phyloP scores from a whole-genome alignment of 2,113 vertebrate species.

The Verasper variegatus region DNA sequence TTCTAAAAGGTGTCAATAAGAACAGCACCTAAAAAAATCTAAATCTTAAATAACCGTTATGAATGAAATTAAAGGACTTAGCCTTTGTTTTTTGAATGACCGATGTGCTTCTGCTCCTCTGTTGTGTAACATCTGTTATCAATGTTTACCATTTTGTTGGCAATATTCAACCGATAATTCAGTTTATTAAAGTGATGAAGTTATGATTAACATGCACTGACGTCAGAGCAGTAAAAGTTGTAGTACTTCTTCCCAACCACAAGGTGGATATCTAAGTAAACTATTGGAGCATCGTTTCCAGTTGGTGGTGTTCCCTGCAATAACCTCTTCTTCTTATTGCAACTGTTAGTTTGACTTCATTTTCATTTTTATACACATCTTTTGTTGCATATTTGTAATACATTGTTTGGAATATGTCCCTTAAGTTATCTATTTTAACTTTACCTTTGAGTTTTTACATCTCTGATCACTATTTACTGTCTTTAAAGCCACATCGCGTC shows the following conservation, averaged over 20 bases:
- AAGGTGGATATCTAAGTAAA: slow-evolving; percentile 69
- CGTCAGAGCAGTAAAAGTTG: not conserved
- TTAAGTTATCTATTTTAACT: not conserved
- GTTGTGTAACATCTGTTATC: not conserved
- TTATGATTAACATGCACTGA: not conserved
- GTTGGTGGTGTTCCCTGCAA: not conserved
- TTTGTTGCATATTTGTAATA: not conserved
- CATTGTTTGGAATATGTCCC: not conserved
- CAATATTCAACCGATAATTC: not conserved
- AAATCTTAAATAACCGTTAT: not conserved
- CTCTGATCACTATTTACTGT: not conserved
- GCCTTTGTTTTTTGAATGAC: not conserved
- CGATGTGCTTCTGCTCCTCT: not conserved
- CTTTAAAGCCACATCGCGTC: not conserved
- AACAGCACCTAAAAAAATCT: not conserved
- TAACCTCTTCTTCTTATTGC: not conserved
- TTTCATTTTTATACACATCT: too few relatives aligned
- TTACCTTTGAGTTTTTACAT: not conserved
- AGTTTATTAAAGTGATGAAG: not conserved
- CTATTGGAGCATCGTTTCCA: slow-evolving; percentile 12
- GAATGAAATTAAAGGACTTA: not conserved
- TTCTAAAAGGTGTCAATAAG: not conserved
- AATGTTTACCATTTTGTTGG: too few relatives aligned
- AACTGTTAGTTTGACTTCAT: too few relatives aligned
- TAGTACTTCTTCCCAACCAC: slow-evolving; percentile 53